Conservation (phyloP, 1,140 invertebrate genomes). For the Cotesia vestalis region DNA sequence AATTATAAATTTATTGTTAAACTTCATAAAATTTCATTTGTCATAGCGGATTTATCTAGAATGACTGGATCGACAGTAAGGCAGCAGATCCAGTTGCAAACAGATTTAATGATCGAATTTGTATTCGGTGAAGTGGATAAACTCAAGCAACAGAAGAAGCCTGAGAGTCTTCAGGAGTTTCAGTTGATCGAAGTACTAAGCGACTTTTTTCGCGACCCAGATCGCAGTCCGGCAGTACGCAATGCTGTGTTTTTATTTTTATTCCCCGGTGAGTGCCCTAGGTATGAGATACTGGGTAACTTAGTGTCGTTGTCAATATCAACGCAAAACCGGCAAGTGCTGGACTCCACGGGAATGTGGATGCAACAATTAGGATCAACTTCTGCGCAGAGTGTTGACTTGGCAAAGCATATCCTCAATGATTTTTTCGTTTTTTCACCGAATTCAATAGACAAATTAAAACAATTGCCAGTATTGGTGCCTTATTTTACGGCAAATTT, state of each 20-base stretch:
- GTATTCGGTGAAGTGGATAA: conserved; percentile 81
- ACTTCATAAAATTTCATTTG: too few relatives aligned
- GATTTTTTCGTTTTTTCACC: conserved; percentile 81
- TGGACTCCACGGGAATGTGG: conserved; percentile 83
- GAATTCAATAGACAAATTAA: conserved; percentile 71
- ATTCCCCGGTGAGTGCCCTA: conserved; percentile 74
- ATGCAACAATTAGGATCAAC: conserved; percentile 84
- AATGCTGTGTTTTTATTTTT: conserved; percentile 84
- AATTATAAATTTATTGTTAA: conserved; percentile 37
- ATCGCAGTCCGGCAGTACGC: conserved; percentile 74
- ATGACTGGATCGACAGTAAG: conserved; percentile 69
- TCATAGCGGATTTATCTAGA: conserved; percentile 63
- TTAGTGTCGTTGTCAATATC: conserved; percentile 81
- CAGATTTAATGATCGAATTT: conserved; percentile 84
- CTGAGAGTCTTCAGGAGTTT: conserved; percentile 74
- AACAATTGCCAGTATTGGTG: conserved; percentile 74
- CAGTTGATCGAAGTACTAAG: conserved; percentile 79
- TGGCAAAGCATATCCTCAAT: conserved; percentile 78
- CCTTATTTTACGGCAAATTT: conserved; percentile 84
- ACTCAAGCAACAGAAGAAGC: conserved; percentile 68
- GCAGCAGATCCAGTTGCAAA: conserved; percentile 71
- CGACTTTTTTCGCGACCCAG: conserved; percentile 76
- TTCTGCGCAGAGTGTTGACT: conserved; percentile 74
- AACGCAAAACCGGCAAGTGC: conserved; percentile 74
- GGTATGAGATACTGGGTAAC: conserved; percentile 78